Conservation (phyloP, 1,140 invertebrate genomes). For the Sarcophaga bullata region DNA sequence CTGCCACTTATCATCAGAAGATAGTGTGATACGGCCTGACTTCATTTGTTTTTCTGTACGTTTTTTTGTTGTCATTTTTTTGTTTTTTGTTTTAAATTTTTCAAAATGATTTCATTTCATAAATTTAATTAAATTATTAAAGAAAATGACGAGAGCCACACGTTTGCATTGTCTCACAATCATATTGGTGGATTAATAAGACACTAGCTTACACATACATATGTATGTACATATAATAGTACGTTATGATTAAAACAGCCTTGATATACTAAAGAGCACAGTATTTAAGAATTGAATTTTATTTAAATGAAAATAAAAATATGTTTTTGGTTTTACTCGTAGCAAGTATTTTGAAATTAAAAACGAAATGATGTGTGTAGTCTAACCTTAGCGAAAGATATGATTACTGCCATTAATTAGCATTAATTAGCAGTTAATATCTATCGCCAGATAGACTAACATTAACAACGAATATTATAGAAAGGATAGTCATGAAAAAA, state of each 20-base stretch:
- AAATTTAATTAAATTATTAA: constrained; percentile 10
- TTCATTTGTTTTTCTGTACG: neutral
- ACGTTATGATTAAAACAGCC: neutral
- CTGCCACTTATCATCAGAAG: neutral
- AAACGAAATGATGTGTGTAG: too few relatives aligned
- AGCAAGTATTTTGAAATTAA: too few relatives aligned
- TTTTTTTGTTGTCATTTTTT: neutral
- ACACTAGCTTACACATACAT: neutral
- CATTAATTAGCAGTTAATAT: too few relatives aligned
- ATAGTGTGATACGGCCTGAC: neutral
- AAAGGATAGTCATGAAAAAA: too few relatives aligned
- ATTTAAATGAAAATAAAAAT: too few relatives aligned
- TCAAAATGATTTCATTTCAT: constrained; percentile 1
- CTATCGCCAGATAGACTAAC: too few relatives aligned
- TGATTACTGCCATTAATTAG: too few relatives aligned
- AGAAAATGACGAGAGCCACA: neutral
- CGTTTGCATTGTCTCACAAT: neutral
- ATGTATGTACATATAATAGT: neutral
- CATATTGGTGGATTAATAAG: neutral
- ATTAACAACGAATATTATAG: too few relatives aligned
- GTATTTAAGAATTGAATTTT: too few relatives aligned
- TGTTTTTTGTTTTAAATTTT: neutral
- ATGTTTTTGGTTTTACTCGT: too few relatives aligned
- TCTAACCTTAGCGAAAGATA: too few relatives aligned
- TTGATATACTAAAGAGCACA: neutral